phyloP scores from a whole-genome alignment of 1,140 invertebrate species.

The Drosophila baimaii region DNA sequence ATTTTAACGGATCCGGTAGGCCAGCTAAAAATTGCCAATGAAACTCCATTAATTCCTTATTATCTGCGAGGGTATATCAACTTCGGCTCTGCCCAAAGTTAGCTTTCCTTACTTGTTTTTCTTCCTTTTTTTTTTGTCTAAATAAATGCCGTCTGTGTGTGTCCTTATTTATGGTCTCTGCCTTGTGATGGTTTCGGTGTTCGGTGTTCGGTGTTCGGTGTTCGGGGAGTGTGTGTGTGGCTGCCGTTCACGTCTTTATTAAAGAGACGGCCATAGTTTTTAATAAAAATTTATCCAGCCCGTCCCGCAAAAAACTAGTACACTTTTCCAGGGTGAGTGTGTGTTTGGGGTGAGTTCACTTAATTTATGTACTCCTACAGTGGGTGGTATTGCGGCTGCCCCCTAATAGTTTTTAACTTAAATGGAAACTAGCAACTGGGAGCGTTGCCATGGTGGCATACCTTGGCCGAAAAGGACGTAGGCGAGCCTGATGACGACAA shows the following conservation, averaged over 20 bases:
- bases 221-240: constrained; percentile 12
- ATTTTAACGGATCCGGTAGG: too few species aligned
- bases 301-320: constrained; percentile 1
- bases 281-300: constrained; percentile 68
- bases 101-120: not conserved
- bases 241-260: constrained; percentile 61
- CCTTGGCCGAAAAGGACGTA: constrained; percentile 51
- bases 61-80: too few species aligned
- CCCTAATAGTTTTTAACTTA: constrained; percentile 78
- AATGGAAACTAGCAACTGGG: constrained; percentile 38
- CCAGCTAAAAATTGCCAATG: too few species aligned
- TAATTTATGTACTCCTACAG: constrained; percentile 74
- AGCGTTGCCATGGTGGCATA: constrained; percentile 7
- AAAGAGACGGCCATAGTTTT: constrained; percentile 75
- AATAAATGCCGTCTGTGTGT: constrained; percentile 55
- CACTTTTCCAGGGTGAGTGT: constrained; percentile 5
- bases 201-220: constrained; percentile 7
- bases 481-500: constrained; percentile 44
- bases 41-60: too few species aligned
- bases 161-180: constrained; percentile 71
- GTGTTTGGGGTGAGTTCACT: constrained; percentile 18
- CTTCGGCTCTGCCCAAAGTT: too few species aligned
- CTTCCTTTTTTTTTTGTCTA: constrained; percentile 18
- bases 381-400: constrained; percentile 50
- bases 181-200: constrained; percentile 36